phyloP scores from a whole-genome alignment of 2,797 vertebrate genomes.

The Clamator glandarius region DNA sequence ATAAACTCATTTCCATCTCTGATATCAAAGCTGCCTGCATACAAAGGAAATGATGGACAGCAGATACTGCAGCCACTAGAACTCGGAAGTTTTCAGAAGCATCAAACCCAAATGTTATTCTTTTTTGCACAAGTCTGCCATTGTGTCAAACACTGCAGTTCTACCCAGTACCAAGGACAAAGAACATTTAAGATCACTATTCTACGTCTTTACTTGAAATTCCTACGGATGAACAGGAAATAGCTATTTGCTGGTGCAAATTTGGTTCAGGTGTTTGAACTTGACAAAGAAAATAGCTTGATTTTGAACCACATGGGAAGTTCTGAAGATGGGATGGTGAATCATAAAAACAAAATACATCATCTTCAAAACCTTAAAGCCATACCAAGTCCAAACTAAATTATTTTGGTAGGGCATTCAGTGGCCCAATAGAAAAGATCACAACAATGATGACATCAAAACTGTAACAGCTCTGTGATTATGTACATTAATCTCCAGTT shows the following conservation, averaged over 20 bases:
- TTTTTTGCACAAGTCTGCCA: neutral
- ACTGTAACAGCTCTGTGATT: neutral
- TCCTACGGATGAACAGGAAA: neutral
- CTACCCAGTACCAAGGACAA: neutral
- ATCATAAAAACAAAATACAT: neutral
- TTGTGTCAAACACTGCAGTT: neutral
- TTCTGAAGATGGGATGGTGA: neutral
- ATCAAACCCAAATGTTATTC: neutral
- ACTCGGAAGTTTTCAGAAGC: neutral
- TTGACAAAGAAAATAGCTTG: neutral
- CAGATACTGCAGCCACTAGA: neutral
- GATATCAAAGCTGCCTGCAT: neutral
- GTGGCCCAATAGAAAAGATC: neutral
- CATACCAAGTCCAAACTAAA: neutral
- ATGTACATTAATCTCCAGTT: neutral
- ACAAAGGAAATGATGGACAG: neutral
- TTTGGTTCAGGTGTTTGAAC: neutral
- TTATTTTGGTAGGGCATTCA: neutral
- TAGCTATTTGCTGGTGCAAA: too few species aligned
- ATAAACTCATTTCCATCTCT: neutral
- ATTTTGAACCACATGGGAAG: neutral
- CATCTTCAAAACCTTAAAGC: neutral
- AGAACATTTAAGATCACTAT: neutral
- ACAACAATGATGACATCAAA: neutral
- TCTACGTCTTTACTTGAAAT: neutral